Conservation (phyloP, 2,888 invertebrate genomes). For the Thera obeliscata region DNA sequence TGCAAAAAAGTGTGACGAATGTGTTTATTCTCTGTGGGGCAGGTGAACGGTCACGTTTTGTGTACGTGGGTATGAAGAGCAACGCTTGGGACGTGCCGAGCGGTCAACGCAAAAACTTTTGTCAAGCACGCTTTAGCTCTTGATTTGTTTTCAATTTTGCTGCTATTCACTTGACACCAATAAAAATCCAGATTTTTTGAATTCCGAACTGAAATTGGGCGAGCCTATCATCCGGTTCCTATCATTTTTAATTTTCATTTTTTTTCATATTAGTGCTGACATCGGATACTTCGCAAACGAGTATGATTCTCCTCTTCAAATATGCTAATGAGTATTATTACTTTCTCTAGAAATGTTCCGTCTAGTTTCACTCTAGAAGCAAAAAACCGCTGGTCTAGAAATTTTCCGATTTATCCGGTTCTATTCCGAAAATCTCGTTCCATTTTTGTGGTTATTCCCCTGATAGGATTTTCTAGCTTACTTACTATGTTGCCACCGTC, state of each 20-base stretch:
- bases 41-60: conserved; percentile 76
- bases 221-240: neutral
- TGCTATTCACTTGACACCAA: conserved; percentile 5
- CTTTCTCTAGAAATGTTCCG: conserved; percentile 8
- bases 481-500: conserved; percentile 33
- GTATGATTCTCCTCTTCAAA: too few relatives aligned
- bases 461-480: conserved; percentile 38
- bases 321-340: too few relatives aligned
- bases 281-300: too few relatives aligned
- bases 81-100: conserved; percentile 64
- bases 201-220: neutral
- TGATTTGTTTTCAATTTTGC: conserved; percentile 13
- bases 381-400: conserved; percentile 14
- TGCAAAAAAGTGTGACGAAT: conserved; percentile 58
- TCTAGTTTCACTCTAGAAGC: conserved; percentile 1
- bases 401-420: conserved; percentile 29
- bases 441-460: conserved; percentile 37
- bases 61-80: conserved; percentile 67
- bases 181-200: neutral
- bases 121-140: conserved; percentile 50
- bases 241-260: too few relatives aligned
- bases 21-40: conserved; percentile 63
- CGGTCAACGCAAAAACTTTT: conserved; percentile 54
- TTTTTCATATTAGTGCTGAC: too few relatives aligned
- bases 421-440: conserved; percentile 33